Evolutionary conservation across 2,797 vertebrate species (phyloP).

Genomic region (Pseudocheirus occidentalis): DNA sequence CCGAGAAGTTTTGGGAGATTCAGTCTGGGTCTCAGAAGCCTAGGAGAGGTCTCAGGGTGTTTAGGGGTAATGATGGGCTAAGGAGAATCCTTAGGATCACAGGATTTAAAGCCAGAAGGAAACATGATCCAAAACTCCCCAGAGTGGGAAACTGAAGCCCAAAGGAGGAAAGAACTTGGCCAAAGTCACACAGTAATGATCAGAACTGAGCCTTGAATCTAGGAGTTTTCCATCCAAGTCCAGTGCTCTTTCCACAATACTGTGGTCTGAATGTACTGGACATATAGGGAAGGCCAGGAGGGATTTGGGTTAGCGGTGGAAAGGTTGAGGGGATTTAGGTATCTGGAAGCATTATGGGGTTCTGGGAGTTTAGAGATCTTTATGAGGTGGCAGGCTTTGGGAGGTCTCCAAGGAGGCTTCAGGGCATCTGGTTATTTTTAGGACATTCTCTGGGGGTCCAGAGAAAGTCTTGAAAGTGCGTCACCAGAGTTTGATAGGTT

Average conservation of each 20-base stretch:
- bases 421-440: neutral
- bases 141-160: neutral
- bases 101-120: neutral
- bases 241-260: neutral
- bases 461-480: neutral
- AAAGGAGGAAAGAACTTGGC: neutral
- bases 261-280: neutral
- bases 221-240: neutral
- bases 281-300: neutral
- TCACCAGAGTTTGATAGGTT: neutral
- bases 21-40: neutral
- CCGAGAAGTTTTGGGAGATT: neutral
- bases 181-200: neutral
- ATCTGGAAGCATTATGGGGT: neutral
- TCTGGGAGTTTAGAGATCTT: neutral
- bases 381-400: neutral
- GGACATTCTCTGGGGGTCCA: neutral
- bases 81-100: neutral
- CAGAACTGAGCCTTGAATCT: neutral
- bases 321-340: slow-evolving; percentile 1
- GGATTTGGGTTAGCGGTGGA: neutral
- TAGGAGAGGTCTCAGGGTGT: neutral
- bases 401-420: neutral
- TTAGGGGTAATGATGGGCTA: neutral
- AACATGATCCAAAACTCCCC: neutral